These are phyloP conservation scores for Platycercus adscitus DNA, from an alignment of 2,113 vertebrate species.

Conservation along the genomic window DNA sequence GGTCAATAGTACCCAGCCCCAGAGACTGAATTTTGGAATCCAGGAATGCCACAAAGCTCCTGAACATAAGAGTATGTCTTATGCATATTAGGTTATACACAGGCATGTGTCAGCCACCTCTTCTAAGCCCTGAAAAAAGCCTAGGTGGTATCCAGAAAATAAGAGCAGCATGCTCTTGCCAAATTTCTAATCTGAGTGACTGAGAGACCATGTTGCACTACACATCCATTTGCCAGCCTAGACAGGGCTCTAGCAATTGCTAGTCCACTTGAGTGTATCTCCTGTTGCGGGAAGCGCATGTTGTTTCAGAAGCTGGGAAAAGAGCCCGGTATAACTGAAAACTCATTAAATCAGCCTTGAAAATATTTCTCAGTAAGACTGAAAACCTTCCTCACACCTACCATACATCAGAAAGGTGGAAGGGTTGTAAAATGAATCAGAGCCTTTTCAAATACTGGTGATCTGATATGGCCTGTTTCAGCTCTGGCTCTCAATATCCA, in stretches of 20 bases:
- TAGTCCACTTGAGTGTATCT: fast-evolving
- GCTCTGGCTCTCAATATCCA: neutral
- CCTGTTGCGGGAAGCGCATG: neutral
- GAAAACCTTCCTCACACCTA: neutral
- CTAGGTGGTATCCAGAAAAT: neutral
- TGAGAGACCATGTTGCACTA: neutral
- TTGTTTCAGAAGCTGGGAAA: neutral
- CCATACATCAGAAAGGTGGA: neutral
- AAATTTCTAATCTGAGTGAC: neutral
- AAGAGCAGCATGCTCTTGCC: neutral
- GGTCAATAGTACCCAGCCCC: neutral
- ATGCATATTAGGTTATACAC: neutral
- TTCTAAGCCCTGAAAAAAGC: neutral
- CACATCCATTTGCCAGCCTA: neutral
- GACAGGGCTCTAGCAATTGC: neutral
- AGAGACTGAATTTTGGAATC: neutral
- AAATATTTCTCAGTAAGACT: neutral
- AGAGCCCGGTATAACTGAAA: neutral
- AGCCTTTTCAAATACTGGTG: neutral
- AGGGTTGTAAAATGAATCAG: neutral
- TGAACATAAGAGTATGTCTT: neutral
- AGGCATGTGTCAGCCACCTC: neutral
- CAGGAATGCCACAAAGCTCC: neutral
- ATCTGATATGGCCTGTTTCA: neutral
- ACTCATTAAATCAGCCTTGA: neutral